These are phyloP conservation scores for Chaetorhynchus papuensis DNA, from an alignment of 2,113 vertebrate species.

Conservation along the genomic window DNA sequence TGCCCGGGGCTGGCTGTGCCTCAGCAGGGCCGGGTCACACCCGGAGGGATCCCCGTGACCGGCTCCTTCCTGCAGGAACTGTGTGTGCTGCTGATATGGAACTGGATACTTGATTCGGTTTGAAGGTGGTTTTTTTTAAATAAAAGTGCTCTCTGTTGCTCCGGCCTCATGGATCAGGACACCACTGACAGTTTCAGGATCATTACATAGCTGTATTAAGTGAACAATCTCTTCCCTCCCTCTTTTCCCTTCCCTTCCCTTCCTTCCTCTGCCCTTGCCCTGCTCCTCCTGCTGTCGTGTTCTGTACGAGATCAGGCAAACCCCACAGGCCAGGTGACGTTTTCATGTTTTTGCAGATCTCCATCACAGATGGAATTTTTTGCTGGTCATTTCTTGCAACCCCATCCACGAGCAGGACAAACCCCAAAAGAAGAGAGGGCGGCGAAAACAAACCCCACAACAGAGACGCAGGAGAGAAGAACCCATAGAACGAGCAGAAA, in stretches of 20 bases:
- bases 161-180: constrained; percentile 10
- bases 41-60: not conserved
- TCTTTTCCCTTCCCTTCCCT: not conserved
- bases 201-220: not conserved
- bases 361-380: constrained; percentile 83
- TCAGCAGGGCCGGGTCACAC: not conserved
- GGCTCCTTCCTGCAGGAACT: not conserved
- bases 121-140: not conserved
- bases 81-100: not conserved
- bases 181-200: constrained; percentile 53
- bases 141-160: constrained; percentile 66
- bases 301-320: not conserved
- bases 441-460: constrained; percentile 62
- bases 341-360: constrained; percentile 63
- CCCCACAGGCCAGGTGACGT: constrained; percentile 8
- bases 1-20: not conserved
- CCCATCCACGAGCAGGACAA: constrained; percentile 65
- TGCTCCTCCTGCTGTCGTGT: not conserved
- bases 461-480: constrained; percentile 26
- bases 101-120: not conserved
- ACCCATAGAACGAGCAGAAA: not conserved
- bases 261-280: constrained; percentile 36
- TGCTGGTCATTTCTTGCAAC: constrained; percentile 71
- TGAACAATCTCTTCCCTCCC: not conserved
- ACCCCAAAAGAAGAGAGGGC: constrained; percentile 5